Evolutionary conservation across 1,140 invertebrate species (phyloP).

Genomic region (Phortica variegata): DNA sequence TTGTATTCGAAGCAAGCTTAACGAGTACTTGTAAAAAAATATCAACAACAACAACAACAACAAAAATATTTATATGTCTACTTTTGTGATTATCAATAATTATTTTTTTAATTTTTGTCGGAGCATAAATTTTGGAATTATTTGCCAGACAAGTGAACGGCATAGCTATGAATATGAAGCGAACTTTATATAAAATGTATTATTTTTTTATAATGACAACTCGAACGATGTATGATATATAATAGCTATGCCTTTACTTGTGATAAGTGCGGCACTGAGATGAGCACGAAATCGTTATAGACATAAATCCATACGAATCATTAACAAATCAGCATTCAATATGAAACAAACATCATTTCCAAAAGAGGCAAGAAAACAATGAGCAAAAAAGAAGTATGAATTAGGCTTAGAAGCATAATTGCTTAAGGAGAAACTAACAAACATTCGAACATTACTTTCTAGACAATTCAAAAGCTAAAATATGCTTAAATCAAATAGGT

Average conservation of each 20-base stretch:
- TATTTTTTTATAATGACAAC: too few relatives aligned
- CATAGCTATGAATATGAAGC: conserved; percentile 28
- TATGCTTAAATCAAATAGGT: too few relatives aligned
- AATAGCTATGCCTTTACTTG: conserved; percentile 45
- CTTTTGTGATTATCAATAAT: too few relatives aligned
- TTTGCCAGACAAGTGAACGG: conserved; percentile 49
- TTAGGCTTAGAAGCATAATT: too few relatives aligned
- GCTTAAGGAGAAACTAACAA: too few relatives aligned
- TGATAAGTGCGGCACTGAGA: conserved; percentile 56
- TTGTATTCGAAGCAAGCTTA: too few relatives aligned
- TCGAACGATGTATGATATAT: background rate
- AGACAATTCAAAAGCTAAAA: too few relatives aligned
- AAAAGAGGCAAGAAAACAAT: conserved; percentile 4
- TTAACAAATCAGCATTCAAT: conserved; percentile 22
- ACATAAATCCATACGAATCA: too few relatives aligned
- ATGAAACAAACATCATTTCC: conserved; percentile 30
- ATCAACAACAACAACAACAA: too few relatives aligned
- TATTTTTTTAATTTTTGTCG: conserved; percentile 55
- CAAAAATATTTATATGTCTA: too few relatives aligned
- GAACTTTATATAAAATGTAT: conserved; percentile 3
- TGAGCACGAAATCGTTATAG: conserved; percentile 17
- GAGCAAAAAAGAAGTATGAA: too few relatives aligned
- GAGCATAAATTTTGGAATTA: conserved; percentile 58
- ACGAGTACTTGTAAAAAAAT: conserved; percentile 1
- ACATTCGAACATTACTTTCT: too few relatives aligned